Evolutionary conservation across 2,113 vertebrate genomes (phyloP), one percentile per base, ranked within the genome.

Genomic region (Spheniscus mendiculus): DNA sequence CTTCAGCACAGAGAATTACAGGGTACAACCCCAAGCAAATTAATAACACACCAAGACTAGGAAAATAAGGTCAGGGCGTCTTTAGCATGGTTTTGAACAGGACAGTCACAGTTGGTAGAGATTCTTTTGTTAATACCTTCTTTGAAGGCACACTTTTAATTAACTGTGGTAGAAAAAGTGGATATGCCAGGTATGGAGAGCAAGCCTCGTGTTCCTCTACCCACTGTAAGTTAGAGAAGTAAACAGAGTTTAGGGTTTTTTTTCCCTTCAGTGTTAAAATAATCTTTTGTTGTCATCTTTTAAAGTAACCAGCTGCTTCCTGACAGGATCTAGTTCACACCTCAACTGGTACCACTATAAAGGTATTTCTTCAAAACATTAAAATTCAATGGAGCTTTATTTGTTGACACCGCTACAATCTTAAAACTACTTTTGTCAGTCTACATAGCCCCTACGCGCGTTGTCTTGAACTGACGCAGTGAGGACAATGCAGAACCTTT

Each of bases 1-100:
- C 81, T 96, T 96, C 90, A 97, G 92, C 89, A 93, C 36, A 84
- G 65, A 87, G 94, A 95, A 96, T 96, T 92, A 95, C 83, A 96
- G 89, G 83, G 93, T 96, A 92, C 95, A 91, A 93, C 83, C 61
- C 83, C 86, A 89, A 97, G 78, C 17, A 97, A 93, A 95, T 94
- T 96, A 97, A 93, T 91, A 96, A 90, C 96, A 97, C 52, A 74
- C 52, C 52, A 85, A 86, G 82, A 72, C 82, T 15, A 76, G 66
- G 2, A 92, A 93, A 96, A 96, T 87, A 97, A 96, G 93, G 96
- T 94, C 97, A 92, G 93, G 56, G 40, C 62, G 92, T 90, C 92
- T 97, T 96, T 95, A 84, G 50, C 26, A 69, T 53, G 74, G 56
- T 63, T 96, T 79, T 80, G 82, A 90, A 76, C 29, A 92, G 58